phyloP scores from a whole-genome alignment of 2,113 vertebrate genomes.

The Hyla sarda region DNA sequence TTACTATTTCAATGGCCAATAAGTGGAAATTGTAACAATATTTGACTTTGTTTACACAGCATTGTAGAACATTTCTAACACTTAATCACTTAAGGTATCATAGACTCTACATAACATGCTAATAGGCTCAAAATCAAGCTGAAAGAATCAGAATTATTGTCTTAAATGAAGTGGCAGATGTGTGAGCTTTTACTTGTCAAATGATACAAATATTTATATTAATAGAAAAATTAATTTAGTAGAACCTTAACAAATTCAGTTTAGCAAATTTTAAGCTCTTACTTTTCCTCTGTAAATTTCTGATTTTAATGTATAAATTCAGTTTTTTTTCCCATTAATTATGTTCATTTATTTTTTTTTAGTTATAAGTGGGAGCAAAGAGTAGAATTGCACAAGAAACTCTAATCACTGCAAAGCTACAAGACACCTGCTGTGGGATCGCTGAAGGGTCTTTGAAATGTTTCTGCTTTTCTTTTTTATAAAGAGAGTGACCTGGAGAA shows the following conservation, averaged over 20 bases:
- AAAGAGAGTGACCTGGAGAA: neutral
- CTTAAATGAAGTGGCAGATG: neutral
- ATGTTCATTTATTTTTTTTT: neutral
- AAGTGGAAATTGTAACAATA: too few relatives aligned
- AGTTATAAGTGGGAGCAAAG: neutral
- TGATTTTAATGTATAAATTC: neutral
- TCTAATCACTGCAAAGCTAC: neutral
- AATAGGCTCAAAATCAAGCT: neutral
- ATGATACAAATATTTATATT: neutral
- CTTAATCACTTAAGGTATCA: neutral
- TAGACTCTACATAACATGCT: neutral
- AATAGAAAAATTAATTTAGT: neutral
- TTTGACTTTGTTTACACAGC: neutral
- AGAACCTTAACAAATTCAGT: neutral
- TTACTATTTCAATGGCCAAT: too few relatives aligned
- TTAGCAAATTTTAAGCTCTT: neutral
- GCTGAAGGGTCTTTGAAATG: neutral
- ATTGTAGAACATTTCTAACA: neutral
- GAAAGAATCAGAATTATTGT: neutral
- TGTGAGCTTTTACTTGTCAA: neutral
- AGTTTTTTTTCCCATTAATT: neutral
- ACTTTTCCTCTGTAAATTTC: neutral
- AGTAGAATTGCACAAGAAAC: neutral
- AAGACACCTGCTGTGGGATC: neutral
- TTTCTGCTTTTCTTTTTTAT: neutral